phyloP scores from a whole-genome alignment of 2,113 vertebrate species.

The Turdus rufiventris region DNA sequence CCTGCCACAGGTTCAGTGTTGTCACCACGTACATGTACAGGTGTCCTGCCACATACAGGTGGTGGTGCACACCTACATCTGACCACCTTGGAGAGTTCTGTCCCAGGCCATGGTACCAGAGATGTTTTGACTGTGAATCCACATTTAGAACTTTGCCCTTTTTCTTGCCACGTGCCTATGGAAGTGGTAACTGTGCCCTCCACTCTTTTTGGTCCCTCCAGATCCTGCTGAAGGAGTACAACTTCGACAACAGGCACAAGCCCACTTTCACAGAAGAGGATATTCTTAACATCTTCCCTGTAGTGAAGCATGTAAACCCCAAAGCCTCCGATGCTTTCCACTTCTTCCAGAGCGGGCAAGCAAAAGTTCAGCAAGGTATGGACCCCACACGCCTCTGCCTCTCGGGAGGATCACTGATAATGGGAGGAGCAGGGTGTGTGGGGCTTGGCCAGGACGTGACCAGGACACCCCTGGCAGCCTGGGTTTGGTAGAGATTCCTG shows the following conservation, averaged over 20 bases:
- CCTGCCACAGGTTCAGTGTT: neutral
- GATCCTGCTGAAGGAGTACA: slow-evolving; percentile 96
- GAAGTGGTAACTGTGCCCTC: neutral
- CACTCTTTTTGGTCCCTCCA: slow-evolving; percentile 7
- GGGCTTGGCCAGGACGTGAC: neutral
- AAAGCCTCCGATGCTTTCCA: slow-evolving; percentile 98
- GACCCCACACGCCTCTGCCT: neutral
- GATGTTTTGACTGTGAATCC: neutral
- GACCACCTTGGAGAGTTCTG: neutral
- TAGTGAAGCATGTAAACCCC: slow-evolving; percentile 96
- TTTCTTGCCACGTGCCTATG: neutral
- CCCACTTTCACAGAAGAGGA: slow-evolving; percentile 97
- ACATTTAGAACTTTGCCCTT: neutral
- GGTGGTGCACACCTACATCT: neutral
- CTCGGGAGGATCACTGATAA: neutral
- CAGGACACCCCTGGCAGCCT: neutral
- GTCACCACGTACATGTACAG: neutral
- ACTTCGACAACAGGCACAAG: slow-evolving; percentile 95
- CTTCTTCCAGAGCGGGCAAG: slow-evolving; percentile 99
- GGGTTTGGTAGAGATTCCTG: accelerated
- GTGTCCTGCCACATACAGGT: neutral
- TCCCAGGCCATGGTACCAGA: neutral
- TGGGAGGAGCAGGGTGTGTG: neutral
- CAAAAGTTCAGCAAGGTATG: slow-evolving; percentile 97
- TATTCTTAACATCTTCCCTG: slow-evolving; percentile 96